phyloP scores from a whole-genome alignment of 2,888 invertebrate genomes.

The Tetanocera ferruginea region DNA sequence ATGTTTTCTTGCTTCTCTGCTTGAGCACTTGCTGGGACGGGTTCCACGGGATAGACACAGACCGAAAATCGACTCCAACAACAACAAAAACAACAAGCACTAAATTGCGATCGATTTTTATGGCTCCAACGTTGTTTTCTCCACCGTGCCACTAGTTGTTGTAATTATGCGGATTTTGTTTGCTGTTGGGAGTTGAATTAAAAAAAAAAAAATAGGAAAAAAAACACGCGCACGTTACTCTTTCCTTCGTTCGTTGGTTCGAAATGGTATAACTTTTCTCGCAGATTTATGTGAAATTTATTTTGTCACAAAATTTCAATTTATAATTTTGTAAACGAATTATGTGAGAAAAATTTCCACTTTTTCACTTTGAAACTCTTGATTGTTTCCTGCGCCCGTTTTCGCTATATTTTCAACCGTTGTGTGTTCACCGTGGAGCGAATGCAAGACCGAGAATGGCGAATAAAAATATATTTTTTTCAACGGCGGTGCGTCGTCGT shows the following conservation, averaged over 20 bases:
- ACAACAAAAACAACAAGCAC: neutral
- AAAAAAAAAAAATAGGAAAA: neutral
- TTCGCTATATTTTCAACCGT: neutral
- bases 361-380: neutral
- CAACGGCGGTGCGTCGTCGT: neutral
- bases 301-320: constrained; percentile 10
- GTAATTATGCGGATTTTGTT: neutral
- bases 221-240: constrained; percentile 1
- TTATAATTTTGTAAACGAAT: neutral
- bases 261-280: neutral
- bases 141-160: neutral
- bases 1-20: too few species aligned
- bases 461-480: neutral
- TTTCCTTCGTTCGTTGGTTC: neutral
- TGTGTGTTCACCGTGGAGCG: neutral
- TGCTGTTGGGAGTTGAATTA: constrained; percentile 1
- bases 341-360: neutral
- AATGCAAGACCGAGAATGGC: constrained; percentile 21
- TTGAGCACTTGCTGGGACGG: too few species aligned
- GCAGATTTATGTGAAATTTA: neutral
- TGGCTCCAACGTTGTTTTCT: constrained; percentile 6
- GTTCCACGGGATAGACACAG: too few species aligned
- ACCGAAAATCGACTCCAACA: neutral
- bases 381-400: constrained; percentile 7
- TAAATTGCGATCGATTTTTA: constrained; percentile 25